These are phyloP conservation scores for Heteromurus nitidus DNA, from an alignment of 2,888 invertebrate species.

Conservation along the genomic window DNA sequence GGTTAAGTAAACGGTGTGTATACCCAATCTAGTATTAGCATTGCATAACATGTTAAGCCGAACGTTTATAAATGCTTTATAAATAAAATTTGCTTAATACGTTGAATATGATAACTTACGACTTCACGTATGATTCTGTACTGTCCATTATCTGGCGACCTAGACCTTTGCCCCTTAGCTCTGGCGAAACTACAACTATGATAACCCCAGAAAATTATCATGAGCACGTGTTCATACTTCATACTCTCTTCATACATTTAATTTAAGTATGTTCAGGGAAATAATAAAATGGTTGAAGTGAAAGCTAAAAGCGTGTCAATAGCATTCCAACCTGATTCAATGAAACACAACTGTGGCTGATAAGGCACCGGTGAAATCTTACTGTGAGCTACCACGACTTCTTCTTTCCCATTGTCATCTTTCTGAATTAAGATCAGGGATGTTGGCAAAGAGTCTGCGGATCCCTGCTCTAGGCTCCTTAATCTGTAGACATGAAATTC, in stretches of 20 bases:
- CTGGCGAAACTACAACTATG: conserved; percentile 84
- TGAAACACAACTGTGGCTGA: conserved; percentile 83
- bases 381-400: conserved; percentile 82
- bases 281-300: too few relatives aligned
- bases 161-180: conserved; percentile 84
- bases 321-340: conserved; percentile 81
- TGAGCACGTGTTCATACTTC: not conserved
- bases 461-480: conserved; percentile 81
- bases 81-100: not conserved
- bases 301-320: not conserved
- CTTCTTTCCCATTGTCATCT: conserved; percentile 78
- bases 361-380: conserved; percentile 85
- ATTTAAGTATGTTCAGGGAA: too few relatives aligned
- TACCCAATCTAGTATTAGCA: conserved; percentile 72
- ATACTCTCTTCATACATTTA: not conserved
- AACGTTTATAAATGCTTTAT: not conserved
- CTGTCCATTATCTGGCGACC: conserved; percentile 85
- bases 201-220: not conserved
- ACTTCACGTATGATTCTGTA: conserved; percentile 83
- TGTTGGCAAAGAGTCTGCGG: conserved; percentile 72
- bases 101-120: conserved; percentile 75
- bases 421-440: conserved; percentile 77
- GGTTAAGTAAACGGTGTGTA: conserved; percentile 74
- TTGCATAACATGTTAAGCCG: not conserved
- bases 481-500: conserved; percentile 77